Conservation (phyloP, 2,888 invertebrate genomes). For the Ecdyonurus torrentis region DNA sequence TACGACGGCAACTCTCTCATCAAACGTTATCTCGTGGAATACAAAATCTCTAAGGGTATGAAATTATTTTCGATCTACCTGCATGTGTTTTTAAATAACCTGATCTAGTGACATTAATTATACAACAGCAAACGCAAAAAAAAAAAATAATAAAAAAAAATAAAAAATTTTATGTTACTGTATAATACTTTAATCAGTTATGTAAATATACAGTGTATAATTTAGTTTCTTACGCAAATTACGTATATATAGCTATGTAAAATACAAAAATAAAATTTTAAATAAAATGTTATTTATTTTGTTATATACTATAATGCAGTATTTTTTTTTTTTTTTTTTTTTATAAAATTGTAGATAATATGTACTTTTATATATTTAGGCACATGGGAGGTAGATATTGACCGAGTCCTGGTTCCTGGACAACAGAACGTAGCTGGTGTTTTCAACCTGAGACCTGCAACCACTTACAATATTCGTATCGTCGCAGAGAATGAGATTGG, state of each 20-base stretch:
- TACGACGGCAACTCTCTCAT: constrained; percentile 85
- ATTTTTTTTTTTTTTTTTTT: neutral
- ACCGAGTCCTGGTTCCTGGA: constrained; percentile 76
- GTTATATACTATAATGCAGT: too few species aligned
- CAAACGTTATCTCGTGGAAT: constrained; percentile 77
- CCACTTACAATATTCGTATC: constrained; percentile 82
- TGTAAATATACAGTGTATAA: too few species aligned
- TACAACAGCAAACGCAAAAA: too few species aligned
- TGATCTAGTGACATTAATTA: too few species aligned
- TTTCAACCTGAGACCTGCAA: constrained; percentile 74
- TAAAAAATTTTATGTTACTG: too few species aligned
- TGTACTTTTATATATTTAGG: constrained; percentile 41
- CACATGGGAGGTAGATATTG: constrained; percentile 69
- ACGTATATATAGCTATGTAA: neutral
- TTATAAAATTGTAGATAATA: neutral
- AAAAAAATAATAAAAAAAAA: neutral
- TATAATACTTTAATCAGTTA: too few species aligned
- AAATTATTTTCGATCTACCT: neutral
- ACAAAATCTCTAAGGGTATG: constrained; percentile 45
- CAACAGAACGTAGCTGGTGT: constrained; percentile 79
- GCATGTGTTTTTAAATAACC: neutral
- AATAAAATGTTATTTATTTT: neutral
- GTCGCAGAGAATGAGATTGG: constrained; percentile 90
- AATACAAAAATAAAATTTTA: neutral
- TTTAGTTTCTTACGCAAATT: neutral